Conservation (phyloP, 1,140 invertebrate species). For the Zaprionus tsacasi region DNA sequence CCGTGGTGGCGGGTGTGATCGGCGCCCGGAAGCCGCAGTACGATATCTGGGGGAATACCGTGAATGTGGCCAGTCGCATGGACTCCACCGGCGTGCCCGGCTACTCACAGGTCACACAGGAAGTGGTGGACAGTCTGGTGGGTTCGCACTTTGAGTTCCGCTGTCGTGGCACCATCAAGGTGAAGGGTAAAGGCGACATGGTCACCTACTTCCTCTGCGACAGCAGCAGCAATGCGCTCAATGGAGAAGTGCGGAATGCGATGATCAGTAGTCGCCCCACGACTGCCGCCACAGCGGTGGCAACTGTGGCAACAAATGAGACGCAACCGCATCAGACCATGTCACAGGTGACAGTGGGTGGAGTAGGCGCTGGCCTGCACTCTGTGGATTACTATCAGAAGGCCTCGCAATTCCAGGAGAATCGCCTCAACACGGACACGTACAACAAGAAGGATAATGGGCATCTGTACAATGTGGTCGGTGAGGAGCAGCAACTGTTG, state of each 20-base stretch:
- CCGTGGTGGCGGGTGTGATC: constrained; percentile 97
- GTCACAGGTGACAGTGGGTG: not conserved
- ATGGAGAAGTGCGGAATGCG: constrained; percentile 79
- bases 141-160: constrained; percentile 83
- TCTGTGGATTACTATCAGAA: constrained; percentile 79
- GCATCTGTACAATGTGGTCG: constrained; percentile 49
- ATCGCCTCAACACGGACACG: constrained; percentile 75
- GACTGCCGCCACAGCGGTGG: constrained; percentile 7
- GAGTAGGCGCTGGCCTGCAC: constrained; percentile 46
- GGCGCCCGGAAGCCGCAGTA: constrained; percentile 97
- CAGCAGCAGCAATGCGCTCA: constrained; percentile 72
- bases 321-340: constrained; percentile 43
- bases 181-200: constrained; percentile 97
- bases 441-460: constrained; percentile 79
- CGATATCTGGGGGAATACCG: constrained; percentile 98
- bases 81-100: constrained; percentile 94
- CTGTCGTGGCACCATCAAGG: constrained; percentile 94
- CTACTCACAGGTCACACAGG: constrained; percentile 94
- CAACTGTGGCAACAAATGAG: constrained; percentile 10
- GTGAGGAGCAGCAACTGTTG: constrained; percentile 65
- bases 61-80: constrained; percentile 93
- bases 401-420: constrained; percentile 75
- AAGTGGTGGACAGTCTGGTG: constrained; percentile 86
- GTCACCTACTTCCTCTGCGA: constrained; percentile 95
- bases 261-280: constrained; percentile 65